Evolutionary conservation across 2,888 invertebrate genomes (phyloP), one percentile per base, ranked within the genome.

Genomic region (Hartigia nigra): DNA sequence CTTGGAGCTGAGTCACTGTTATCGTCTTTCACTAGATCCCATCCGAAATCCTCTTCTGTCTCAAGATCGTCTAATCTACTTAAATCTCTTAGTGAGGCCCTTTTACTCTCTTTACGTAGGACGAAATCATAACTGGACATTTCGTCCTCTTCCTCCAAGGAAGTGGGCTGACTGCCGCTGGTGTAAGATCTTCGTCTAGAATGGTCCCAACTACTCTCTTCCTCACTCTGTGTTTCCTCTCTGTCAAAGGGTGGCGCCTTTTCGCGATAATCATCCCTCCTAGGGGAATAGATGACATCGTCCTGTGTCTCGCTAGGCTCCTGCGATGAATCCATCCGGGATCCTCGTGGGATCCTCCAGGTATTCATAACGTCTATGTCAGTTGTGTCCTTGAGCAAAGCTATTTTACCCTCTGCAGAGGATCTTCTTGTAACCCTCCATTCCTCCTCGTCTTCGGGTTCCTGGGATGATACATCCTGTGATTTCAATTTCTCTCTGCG

Each of bases 351-450:
- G 1, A 90, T 86, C 4, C 90, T 91, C 90, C 90, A 91, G 1
- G 90, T 88, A 74, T 90, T 90, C 88, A 91, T 91, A 35, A 88
- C 89, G 32, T 86, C 84, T n/a, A 84, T 86, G n/a, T 84, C 86
- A 11, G 88, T 84, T 12, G 87, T 83, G 74, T 90, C 91, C 31
- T 87, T 89, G 11, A 91, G 81, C 35, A 91, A 76, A 1, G 91
- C 91, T 79, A 90, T 84, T 83, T 90, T 91, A 12, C 91, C 91
- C 76, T 91, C 91, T 0, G 91, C 91, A 4, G 91, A 91, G 1
- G 91, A 91, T 76, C 91, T 85, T 35, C 91, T 85, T n/a, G 81
- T 89, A 31, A 88, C 78, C 0, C 87, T 85, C 81, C 86, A 83
- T 4, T 87, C 85, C 31, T 87, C 88, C 31, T 87, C 87, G 31